These are phyloP conservation scores for Coracias cyanogaster DNA, from an alignment of 2,797 vertebrate genomes.

Conservation along the genomic window DNA sequence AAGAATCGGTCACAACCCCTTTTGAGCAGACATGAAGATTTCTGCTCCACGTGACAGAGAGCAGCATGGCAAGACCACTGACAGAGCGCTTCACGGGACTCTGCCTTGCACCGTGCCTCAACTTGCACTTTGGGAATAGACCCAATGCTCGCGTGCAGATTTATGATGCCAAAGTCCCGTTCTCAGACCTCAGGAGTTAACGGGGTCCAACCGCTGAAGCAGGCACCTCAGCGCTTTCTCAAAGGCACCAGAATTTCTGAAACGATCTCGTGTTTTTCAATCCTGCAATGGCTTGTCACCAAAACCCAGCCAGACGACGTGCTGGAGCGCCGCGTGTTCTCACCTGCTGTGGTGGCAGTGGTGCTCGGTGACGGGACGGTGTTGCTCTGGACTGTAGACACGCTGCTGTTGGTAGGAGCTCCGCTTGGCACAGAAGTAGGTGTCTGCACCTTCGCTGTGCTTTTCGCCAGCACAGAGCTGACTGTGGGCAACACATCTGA, in stretches of 20 bases:
- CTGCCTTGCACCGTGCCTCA: neutral
- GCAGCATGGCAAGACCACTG: neutral
- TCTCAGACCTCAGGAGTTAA: neutral
- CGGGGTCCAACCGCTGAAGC: neutral
- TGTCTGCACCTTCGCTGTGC: neutral
- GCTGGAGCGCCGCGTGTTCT: neutral
- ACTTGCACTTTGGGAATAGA: neutral
- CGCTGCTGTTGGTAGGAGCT: slow-evolving; percentile 39
- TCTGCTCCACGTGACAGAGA: neutral
- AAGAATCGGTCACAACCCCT: neutral
- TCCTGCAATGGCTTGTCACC: neutral
- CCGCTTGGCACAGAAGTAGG: slow-evolving; percentile 29
- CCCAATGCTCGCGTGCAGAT: neutral
- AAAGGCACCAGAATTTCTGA: neutral
- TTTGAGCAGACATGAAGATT: neutral
- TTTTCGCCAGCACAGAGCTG: neutral
- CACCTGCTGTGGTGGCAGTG: slow-evolving; percentile 74
- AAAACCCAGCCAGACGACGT: neutral
- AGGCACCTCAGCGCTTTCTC: neutral
- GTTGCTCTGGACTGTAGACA: neutral
- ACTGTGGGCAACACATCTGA: neutral
- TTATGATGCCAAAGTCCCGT: neutral
- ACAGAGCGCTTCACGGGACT: neutral
- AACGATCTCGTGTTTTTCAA: neutral
- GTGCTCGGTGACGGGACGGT: slow-evolving; percentile 63